Conservation (phyloP, 2,797 vertebrate genomes). For the Benthosema pterotum region DNA sequence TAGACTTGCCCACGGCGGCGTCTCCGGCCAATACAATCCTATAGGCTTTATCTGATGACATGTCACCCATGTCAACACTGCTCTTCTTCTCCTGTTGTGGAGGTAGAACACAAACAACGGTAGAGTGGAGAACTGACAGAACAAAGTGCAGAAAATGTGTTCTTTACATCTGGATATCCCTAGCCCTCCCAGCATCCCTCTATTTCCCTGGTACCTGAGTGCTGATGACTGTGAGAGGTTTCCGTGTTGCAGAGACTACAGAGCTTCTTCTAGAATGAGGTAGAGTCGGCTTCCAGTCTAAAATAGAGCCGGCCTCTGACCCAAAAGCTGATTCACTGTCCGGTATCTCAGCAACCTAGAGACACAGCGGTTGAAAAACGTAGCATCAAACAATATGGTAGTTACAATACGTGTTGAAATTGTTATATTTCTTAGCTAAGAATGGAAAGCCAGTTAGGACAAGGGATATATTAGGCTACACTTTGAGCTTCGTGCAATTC, state of each 20-base stretch:
- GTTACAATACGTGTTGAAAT: not conserved
- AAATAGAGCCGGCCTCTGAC: constrained; percentile 77
- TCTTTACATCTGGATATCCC: not conserved
- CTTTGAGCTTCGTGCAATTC: no score
- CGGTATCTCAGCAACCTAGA: constrained; percentile 83
- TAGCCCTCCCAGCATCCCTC: not conserved
- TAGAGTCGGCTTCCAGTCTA: constrained; percentile 82
- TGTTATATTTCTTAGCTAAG: no score
- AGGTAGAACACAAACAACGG: no score
- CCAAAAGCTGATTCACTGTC: constrained; percentile 81
- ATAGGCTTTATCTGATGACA: constrained; percentile 87
- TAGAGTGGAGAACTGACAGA: no score
- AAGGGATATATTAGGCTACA: no score
- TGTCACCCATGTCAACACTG: constrained; percentile 63
- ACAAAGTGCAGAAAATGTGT: no score
- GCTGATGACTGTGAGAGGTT: constrained; percentile 84
- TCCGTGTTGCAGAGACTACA: constrained; percentile 71
- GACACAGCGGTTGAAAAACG: not conserved
- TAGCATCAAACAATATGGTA: not conserved
- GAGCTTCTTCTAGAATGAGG: constrained; percentile 61
- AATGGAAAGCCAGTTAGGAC: no score
- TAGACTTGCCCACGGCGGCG: constrained; percentile 95
- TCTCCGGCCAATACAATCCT: constrained; percentile 95
- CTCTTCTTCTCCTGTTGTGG: constrained; percentile 74
- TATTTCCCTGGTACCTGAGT: constrained; percentile 74